A percentile compares a stretch with the other conserved stretches of the same genome.
These are phyloP conservation scores for Heteromyza rotundicornis DNA, from an alignment of 2,888 invertebrate genomes.

Conservation along the genomic window DNA sequence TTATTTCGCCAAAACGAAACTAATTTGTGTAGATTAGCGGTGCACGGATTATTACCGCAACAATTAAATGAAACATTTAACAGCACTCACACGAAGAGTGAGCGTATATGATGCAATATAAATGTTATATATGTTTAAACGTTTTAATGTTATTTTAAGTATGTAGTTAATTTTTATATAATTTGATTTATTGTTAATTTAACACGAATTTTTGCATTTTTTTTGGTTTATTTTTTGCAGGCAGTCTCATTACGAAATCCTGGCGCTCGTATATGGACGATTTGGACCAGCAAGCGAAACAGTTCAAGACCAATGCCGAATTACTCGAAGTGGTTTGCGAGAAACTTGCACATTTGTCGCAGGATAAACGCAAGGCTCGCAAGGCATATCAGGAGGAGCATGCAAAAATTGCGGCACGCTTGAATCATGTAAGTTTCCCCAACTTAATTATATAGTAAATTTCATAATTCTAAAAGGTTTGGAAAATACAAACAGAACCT, in stretches of 20 bases:
- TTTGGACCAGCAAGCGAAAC: conserved; percentile 82
- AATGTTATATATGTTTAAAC: too few relatives aligned
- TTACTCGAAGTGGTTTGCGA: conserved; percentile 84
- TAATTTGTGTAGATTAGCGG: too few relatives aligned
- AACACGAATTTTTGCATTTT: neutral
- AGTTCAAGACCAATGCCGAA: conserved; percentile 85
- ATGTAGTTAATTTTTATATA: neutral
- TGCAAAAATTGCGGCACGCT: conserved; percentile 79
- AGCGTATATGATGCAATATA: too few relatives aligned
- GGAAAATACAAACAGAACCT: neutral
- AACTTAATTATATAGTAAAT: too few relatives aligned
- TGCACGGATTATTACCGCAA: neutral
- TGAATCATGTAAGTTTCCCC: conserved; percentile 75
- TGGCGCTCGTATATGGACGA: conserved; percentile 91
- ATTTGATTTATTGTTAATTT: conserved; percentile 4
- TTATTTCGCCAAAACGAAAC: too few relatives aligned
- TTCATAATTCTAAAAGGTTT: neutral
- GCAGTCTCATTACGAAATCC: conserved; percentile 71
- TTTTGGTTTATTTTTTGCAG: conserved; percentile 59
- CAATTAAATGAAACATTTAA: neutral
- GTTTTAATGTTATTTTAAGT: neutral
- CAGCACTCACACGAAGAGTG: too few relatives aligned
- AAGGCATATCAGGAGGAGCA: conserved; percentile 91
- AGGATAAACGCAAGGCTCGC: conserved; percentile 85
- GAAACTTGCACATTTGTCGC: conserved; percentile 78